These are phyloP conservation scores for Artibeus jamaicensis DNA, from an alignment of 2,797 vertebrate species.

Conservation along the genomic window DNA sequence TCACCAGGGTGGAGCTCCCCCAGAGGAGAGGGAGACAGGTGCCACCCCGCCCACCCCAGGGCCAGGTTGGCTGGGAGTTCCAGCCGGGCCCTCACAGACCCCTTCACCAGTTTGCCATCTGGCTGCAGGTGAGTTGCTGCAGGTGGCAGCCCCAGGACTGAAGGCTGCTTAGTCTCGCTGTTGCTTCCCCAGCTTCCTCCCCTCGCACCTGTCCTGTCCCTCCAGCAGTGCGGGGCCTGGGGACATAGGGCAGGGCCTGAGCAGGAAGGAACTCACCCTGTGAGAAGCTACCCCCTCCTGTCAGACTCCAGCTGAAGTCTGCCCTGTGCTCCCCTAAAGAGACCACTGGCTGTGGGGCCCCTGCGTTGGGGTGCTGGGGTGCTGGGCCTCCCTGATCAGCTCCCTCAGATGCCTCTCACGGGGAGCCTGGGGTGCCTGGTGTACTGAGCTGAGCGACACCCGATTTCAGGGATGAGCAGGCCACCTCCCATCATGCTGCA, in stretches of 20 bases:
- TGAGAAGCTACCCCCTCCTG: no score
- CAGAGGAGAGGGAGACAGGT: background rate
- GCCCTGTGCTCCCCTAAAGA: background rate
- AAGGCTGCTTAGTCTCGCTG: background rate
- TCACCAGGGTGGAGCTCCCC: background rate
- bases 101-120: background rate
- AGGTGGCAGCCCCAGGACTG: background rate
- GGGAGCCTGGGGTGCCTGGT: background rate
- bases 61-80: background rate
- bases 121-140: background rate
- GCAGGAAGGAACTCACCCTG: background rate
- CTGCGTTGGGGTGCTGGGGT: background rate
- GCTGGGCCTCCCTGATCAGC: background rate
- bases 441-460: no score
- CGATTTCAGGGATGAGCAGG: background rate
- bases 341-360: no score
- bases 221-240: background rate
- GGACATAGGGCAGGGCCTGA: background rate
- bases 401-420: background rate
- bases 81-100: background rate
- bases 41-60: background rate
- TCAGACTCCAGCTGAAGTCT: background rate
- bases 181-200: background rate
- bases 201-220: background rate
- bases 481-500: fast-evolving